A percentile compares a stretch with the other conserved stretches of the same genome.
These are phyloP conservation scores for Hemistola chrysoprasaria DNA, from an alignment of 2,888 invertebrate species.

Conservation along the genomic window DNA sequence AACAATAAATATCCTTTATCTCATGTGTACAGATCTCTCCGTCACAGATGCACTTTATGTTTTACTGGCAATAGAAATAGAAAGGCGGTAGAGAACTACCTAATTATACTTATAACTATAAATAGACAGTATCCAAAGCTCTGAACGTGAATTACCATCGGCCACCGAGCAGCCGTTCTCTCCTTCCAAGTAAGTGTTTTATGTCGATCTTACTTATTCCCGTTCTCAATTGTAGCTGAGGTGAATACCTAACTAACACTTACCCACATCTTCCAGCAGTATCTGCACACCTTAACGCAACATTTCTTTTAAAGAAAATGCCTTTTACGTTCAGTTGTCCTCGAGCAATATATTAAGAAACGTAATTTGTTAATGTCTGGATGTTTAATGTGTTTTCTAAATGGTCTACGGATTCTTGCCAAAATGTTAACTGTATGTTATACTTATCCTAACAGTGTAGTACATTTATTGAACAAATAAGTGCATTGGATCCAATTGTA, in stretches of 20 bases:
- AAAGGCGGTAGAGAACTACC: too few species aligned
- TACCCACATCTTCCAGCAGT: conserved; percentile 8
- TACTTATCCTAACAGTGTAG: conserved; percentile 39
- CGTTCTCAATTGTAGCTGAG: conserved; percentile 46
- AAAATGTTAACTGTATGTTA: conserved; percentile 50
- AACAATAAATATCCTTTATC: too few species aligned
- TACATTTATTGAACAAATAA: conserved; percentile 34
- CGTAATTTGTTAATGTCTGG: conserved; percentile 52
- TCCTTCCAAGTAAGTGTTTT: conserved; percentile 48
- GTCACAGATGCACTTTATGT: too few species aligned
- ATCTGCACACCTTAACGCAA: too few species aligned
- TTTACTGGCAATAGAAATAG: too few species aligned
- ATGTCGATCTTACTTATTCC: conserved; percentile 43
- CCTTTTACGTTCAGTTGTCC: conserved; percentile 23
- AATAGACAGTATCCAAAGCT: conserved; percentile 20
- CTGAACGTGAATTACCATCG: conserved; percentile 47
- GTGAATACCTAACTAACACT: conserved; percentile 43
- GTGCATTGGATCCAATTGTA: conserved; percentile 27
- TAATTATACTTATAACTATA: not conserved
- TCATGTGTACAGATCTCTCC: too few species aligned
- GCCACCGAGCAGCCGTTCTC: conserved; percentile 41
- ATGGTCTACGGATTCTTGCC: conserved; percentile 51
- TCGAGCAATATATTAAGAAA: conserved; percentile 41
- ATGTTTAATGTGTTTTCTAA: conserved; percentile 53
- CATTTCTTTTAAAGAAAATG: not conserved